These are phyloP conservation scores for Smithornis capensis DNA, from an alignment of 2,113 vertebrate species.

Conservation along the genomic window DNA sequence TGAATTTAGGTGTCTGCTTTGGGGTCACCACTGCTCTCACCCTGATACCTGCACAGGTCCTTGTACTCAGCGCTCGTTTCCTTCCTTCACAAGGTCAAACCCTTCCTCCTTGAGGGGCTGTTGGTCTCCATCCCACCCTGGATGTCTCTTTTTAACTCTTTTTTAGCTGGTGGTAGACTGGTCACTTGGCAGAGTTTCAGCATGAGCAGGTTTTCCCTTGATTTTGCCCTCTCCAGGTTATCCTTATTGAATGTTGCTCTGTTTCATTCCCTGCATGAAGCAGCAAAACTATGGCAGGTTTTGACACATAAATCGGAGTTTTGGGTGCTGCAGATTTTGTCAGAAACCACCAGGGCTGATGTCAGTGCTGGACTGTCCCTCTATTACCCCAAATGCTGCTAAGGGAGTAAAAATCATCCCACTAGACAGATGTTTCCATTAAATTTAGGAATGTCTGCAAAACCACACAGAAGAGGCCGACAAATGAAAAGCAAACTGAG, in stretches of 20 bases:
- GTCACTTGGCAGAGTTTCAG: neutral
- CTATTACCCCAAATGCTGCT: neutral
- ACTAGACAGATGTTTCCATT: neutral
- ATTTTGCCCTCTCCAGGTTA: neutral
- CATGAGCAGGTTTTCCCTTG: neutral
- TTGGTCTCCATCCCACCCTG: neutral
- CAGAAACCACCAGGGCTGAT: neutral
- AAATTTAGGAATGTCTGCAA: neutral
- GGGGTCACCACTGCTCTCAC: neutral
- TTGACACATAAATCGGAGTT: neutral
- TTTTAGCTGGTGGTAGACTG: neutral
- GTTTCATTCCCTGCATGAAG: neutral
- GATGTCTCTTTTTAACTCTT: neutral
- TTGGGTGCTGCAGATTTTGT: neutral
- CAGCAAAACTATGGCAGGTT: neutral
- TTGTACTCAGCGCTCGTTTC: neutral
- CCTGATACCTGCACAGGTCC: neutral
- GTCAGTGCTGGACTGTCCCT: neutral
- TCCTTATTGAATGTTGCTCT: neutral
- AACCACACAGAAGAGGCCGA: neutral
- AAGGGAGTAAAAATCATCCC: neutral
- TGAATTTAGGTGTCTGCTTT: neutral
- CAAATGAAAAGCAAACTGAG: slow-evolving; percentile 6
- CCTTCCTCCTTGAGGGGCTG: neutral
- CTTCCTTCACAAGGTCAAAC: neutral